Conservation (phyloP, 1,140 invertebrate genomes). For the Pectinophora gossypiella region DNA sequence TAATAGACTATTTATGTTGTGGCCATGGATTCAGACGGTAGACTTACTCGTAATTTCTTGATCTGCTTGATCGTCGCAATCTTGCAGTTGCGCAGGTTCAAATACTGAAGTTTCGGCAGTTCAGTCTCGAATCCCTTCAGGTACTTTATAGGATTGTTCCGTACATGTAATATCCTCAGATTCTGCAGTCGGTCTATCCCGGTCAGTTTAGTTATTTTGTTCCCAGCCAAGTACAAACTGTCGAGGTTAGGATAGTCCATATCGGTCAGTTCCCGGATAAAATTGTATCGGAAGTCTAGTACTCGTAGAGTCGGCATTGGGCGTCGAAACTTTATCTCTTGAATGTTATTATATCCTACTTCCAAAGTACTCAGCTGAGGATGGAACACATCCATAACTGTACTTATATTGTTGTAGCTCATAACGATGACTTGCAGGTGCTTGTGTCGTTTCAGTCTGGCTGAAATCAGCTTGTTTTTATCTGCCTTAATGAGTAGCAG, state of each 20-base stretch:
- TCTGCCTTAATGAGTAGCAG: conserved; percentile 73
- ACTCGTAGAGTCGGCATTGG: conserved; percentile 59
- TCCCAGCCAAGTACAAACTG: conserved; percentile 69
- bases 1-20: too few species aligned
- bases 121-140: conserved; percentile 63
- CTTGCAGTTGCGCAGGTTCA: conserved; percentile 74
- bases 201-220: conserved; percentile 54
- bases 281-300: conserved; percentile 71
- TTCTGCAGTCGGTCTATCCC: conserved; percentile 63
- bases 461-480: conserved; percentile 64
- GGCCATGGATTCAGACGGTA: too few species aligned
- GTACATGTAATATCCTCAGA: conserved; percentile 70
- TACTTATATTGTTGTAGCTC: conserved; percentile 68
- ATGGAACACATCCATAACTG: conserved; percentile 69
- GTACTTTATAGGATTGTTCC: conserved; percentile 71
- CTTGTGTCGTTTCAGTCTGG: conserved; percentile 61
- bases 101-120: conserved; percentile 64
- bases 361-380: conserved; percentile 72
- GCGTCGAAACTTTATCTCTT: conserved; percentile 34
- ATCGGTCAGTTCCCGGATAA: conserved; percentile 53
- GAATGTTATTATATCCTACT: conserved; percentile 68
- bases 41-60: conserved; percentile 63
- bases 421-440: conserved; percentile 75
- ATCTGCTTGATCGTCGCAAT: conserved; percentile 70
- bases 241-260: conserved; percentile 65